Conservation (phyloP, 1,140 invertebrate species). For the Leptopilina clavipes region DNA sequence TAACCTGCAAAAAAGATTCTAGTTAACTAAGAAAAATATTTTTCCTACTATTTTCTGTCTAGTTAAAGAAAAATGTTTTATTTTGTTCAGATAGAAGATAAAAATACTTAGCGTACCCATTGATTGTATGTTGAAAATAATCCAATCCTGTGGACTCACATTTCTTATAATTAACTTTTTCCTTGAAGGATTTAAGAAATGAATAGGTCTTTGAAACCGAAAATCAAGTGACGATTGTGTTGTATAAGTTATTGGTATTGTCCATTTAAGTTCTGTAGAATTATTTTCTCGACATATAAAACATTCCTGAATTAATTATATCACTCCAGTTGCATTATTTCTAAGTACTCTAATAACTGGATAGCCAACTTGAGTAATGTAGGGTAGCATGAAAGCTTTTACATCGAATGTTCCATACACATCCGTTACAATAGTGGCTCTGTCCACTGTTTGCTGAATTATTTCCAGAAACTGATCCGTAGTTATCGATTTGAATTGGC, state of each 20-base stretch:
- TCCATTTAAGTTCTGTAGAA: slow-evolving; percentile 60
- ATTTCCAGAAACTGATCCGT: slow-evolving; percentile 82
- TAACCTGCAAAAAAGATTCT: too few species aligned
- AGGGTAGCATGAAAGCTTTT: slow-evolving; percentile 76
- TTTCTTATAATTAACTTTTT: neutral
- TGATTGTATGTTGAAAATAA: slow-evolving; percentile 75
- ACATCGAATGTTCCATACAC: slow-evolving; percentile 57
- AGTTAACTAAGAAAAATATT: too few species aligned
- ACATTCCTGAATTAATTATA: slow-evolving; percentile 72
- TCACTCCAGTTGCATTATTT: slow-evolving; percentile 69
- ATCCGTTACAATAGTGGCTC: slow-evolving; percentile 54
- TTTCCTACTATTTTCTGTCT: too few species aligned
- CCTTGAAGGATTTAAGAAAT: neutral
- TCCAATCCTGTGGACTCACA: slow-evolving; percentile 44
- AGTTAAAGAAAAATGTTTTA: too few species aligned
- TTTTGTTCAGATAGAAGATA: too few species aligned
- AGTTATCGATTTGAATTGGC: slow-evolving; percentile 70
- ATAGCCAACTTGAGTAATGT: too few species aligned
- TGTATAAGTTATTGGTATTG: slow-evolving; percentile 73
- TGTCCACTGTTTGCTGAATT: slow-evolving; percentile 76
- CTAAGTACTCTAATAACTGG: slow-evolving; percentile 77
- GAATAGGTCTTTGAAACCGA: neutral
- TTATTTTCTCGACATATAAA: slow-evolving; percentile 68
- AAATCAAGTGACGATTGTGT: too few species aligned
- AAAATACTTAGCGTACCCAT: slow-evolving; percentile 61